Evolutionary conservation across 2,797 vertebrate genomes (phyloP), one percentile per base, ranked within the genome.

Genomic region (Enteromius mattozi): DNA sequence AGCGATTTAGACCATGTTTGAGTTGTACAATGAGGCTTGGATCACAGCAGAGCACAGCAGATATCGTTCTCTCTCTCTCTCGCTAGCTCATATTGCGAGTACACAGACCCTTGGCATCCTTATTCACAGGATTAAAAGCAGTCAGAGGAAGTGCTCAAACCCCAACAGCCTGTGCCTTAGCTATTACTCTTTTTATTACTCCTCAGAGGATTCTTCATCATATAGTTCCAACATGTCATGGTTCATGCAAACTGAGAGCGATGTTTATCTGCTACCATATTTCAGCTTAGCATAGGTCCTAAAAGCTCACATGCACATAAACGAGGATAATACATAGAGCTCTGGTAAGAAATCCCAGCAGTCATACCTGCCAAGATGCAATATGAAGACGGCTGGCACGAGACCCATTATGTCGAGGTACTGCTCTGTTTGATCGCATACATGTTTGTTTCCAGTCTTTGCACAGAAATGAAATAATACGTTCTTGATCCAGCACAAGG

Each of bases 41-140:
- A 92, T 91, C 89, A 91, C 88, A 90, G 86, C 88, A 86, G 85
- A 88, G 88, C 85, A 87, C 84, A 85, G 89, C 80, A 86, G 82
- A 92, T 90, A 90, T 90, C 84, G 88, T 89, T 88, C 91, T 91
- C 92, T 90, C 40, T 45, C 83, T 72, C 56, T 87, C 88, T 88
- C 87, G 70, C 27, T 79, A 84, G 77, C 88, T 89, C 81, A 89
- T 63, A 75, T 54, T 66, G 30, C 21, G 81, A 91, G 89, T 87
- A 68, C 87, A 80, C 82, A 86, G 70, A 90, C 91, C 90, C 87
- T 89, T 85, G 70, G 90, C 88, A 89, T 91, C 88, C 88, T 84
- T 90, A 92, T 91, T 90, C 87, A 90, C 82, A 54, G 89, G 92
- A 92, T 93, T 93, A 92, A 90, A 82, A 93, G 90, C 84, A 88